Conservation (phyloP, 2,113 vertebrate species). For the Pyrgilauda ruficollis region DNA sequence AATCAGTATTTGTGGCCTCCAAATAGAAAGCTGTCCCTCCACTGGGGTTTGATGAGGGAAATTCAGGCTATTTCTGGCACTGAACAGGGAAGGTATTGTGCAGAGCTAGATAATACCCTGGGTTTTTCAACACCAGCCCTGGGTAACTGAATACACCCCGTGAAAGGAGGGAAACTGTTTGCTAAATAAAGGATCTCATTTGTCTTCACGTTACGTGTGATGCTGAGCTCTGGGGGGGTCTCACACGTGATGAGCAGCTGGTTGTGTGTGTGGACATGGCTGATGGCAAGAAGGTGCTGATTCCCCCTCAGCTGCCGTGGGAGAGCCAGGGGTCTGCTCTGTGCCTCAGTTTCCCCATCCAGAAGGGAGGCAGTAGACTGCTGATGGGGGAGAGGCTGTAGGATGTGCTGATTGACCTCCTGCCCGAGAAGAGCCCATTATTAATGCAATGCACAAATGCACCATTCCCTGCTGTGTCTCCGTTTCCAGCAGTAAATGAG, state of each 20-base stretch:
- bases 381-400: background rate
- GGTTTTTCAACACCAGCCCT: background rate
- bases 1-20: background rate
- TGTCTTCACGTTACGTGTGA: background rate
- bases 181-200: conserved; percentile 37
- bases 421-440: accelerated
- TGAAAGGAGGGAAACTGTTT: conserved; percentile 19
- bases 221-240: background rate
- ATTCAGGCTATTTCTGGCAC: conserved; percentile 5
- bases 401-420: background rate
- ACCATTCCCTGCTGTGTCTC: background rate
- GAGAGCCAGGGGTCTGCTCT: background rate
- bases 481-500: background rate
- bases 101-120: conserved; percentile 41
- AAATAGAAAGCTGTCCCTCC: background rate
- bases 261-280: background rate
- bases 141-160: conserved; percentile 34
- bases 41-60: background rate
- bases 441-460: background rate
- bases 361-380: background rate
- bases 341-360: conserved; percentile 24
- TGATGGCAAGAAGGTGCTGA: background rate
- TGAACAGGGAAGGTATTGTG: conserved; percentile 62
- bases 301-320: accelerated
- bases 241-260: background rate